phyloP scores from a whole-genome alignment of 1,140 invertebrate species.

The Zaprionus taronus region DNA sequence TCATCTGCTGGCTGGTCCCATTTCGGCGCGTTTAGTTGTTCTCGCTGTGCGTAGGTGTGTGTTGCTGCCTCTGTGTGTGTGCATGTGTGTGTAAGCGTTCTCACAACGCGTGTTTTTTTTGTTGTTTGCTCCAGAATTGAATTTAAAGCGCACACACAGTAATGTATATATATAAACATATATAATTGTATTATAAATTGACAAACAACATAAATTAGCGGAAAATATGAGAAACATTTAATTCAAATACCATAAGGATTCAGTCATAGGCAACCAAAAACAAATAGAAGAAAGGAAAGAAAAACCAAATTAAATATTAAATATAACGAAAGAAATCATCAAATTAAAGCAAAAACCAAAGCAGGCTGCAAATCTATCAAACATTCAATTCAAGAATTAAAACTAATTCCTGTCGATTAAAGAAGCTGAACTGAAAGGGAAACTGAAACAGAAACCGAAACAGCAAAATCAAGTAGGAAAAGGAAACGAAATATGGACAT shows the following conservation, averaged over 20 bases:
- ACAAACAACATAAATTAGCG: slow-evolving; percentile 2
- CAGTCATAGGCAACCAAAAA: slow-evolving; percentile 17
- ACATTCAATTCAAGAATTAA: slow-evolving; percentile 14
- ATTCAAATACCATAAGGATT: slow-evolving; percentile 3
- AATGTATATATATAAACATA: slow-evolving; percentile 9
- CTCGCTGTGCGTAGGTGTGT: slow-evolving; percentile 23
- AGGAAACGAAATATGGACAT: slow-evolving; percentile 60
- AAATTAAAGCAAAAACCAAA: slow-evolving; percentile 34
- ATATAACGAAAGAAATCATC: too few species aligned
- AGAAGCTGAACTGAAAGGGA: not conserved
- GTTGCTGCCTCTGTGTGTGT: slow-evolving; percentile 4
- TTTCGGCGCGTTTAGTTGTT: slow-evolving; percentile 30
- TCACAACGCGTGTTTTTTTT: slow-evolving; percentile 35
- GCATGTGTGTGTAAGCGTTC: slow-evolving; percentile 7
- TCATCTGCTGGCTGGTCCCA: slow-evolving; percentile 8
- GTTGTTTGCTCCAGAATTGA: slow-evolving; percentile 29
- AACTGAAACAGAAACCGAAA: too few species aligned
- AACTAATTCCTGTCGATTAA: slow-evolving; percentile 2
- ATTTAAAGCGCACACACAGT: slow-evolving; percentile 10
- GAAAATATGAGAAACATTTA: slow-evolving; percentile 25
- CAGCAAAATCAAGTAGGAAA: slow-evolving; percentile 3
- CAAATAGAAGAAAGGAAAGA: slow-evolving; percentile 42
- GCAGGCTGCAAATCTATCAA: slow-evolving; percentile 14
- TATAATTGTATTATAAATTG: slow-evolving; percentile 11
- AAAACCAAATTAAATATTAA: slow-evolving; percentile 1